Evolutionary conservation across 2,113 vertebrate genomes (phyloP).

Genomic region (Brienomyrus longianalis): DNA sequence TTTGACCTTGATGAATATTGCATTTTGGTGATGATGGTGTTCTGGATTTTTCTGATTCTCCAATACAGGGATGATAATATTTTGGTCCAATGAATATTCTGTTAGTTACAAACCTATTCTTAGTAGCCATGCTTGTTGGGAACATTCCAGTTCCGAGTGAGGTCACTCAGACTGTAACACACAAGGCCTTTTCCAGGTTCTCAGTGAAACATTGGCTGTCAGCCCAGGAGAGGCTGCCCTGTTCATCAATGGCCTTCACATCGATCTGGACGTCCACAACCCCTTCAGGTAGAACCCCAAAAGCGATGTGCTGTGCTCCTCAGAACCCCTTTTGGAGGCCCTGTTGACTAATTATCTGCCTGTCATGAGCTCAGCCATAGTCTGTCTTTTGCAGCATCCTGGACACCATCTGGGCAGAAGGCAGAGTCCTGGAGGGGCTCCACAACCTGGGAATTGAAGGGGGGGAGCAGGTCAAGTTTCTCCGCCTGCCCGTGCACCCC

Average conservation of each 20-base stretch:
- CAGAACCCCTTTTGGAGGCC: background rate
- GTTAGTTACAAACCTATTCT: background rate
- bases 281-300: constrained; percentile 75
- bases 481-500: constrained; percentile 64
- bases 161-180: background rate
- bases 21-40: background rate
- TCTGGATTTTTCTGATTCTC: background rate
- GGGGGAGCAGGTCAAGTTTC: constrained; percentile 65
- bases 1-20: background rate
- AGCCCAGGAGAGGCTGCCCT: constrained; percentile 80
- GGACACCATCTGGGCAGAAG: constrained; percentile 77
- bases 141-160: background rate
- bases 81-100: background rate
- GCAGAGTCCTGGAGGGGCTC: constrained; percentile 78
- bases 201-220: constrained; percentile 71
- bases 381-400: constrained; percentile 52
- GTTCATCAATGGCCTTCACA: constrained; percentile 82
- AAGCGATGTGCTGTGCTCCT: background rate
- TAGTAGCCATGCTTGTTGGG: background rate
- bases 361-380: background rate
- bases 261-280: constrained; percentile 79
- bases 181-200: constrained; percentile 59
- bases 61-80: background rate
- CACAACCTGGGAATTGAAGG: constrained; percentile 75
- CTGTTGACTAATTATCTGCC: background rate